phyloP scores from a whole-genome alignment of 2,888 invertebrate species.

The Coenonympha glycerion region DNA sequence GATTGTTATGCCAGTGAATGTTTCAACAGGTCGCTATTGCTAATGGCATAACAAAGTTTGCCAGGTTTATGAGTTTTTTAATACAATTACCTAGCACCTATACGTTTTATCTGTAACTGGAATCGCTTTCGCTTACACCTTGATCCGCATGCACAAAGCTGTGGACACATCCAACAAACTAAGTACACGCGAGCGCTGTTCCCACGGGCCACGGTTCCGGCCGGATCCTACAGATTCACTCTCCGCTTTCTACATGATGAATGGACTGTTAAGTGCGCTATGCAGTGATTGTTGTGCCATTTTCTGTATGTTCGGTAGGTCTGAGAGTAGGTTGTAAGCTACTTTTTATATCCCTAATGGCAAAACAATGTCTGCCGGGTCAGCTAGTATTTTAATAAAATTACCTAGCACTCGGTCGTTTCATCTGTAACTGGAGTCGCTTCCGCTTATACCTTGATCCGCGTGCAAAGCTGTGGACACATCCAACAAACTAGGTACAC shows the following conservation, averaged over 20 bases:
- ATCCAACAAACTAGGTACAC: conserved; percentile 21
- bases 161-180: conserved; percentile 23
- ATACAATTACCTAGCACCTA: too few relatives aligned
- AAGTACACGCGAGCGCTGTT: conserved; percentile 21
- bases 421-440: not conserved
- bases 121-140: conserved; percentile 14
- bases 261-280: conserved; percentile 3
- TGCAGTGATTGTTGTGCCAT: not conserved
- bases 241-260: conserved; percentile 12
- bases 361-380: too few relatives aligned
- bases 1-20: too few relatives aligned
- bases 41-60: too few relatives aligned
- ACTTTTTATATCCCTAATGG: too few relatives aligned
- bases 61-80: too few relatives aligned
- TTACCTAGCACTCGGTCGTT: too few relatives aligned
- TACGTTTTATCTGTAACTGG: not conserved
- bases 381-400: too few relatives aligned
- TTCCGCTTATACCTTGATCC: conserved; percentile 16
- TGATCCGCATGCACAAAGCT: conserved; percentile 11
- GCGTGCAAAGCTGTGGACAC: conserved; percentile 17
- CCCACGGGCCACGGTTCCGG: conserved; percentile 27
- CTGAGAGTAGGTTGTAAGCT: too few relatives aligned
- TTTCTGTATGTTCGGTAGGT: not conserved
- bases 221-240: conserved; percentile 16
- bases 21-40: too few relatives aligned